Conservation (phyloP, 2,113 vertebrate species). For the Pholis gunnellus region DNA sequence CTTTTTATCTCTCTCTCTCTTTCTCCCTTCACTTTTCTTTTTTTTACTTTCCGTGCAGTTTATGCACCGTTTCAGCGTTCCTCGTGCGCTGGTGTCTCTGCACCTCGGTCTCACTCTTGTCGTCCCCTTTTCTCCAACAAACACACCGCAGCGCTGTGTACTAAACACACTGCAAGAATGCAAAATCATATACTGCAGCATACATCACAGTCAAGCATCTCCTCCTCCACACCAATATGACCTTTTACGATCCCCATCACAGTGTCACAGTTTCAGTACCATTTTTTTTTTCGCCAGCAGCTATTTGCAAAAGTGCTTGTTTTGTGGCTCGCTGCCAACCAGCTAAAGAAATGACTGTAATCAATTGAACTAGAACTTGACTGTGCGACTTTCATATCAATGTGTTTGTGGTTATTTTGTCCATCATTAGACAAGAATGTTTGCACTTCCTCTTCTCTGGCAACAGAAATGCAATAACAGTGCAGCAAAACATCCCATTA, state of each 20-base stretch:
- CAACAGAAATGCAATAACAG: conserved; percentile 65
- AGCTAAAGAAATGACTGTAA: conserved; percentile 25
- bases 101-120: conserved; percentile 5
- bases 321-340: conserved; percentile 6
- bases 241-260: conserved; percentile 53
- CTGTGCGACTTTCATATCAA: conserved; percentile 48
- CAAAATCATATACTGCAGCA: conserved; percentile 41
- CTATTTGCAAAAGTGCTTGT: conserved; percentile 24
- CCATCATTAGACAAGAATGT: conserved; percentile 73
- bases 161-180: conserved; percentile 38
- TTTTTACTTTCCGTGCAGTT: conserved; percentile 9
- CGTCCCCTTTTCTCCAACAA: conserved; percentile 9
- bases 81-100: conserved; percentile 14
- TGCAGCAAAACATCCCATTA: conserved; percentile 66
- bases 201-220: conserved; percentile 40
- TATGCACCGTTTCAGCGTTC: background rate
- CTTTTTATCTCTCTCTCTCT: conserved; percentile 7
- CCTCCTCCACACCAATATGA: conserved; percentile 49
- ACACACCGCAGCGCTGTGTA: conserved; percentile 39
- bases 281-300: conserved; percentile 30
- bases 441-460: conserved; percentile 57
- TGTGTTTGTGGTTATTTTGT: conserved; percentile 63
- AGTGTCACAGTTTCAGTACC: conserved; percentile 59
- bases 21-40: background rate
- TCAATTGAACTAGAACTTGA: conserved; percentile 39